Conservation (phyloP, 2,888 invertebrate species). For the Lepidocyrtoides sp. region DNA sequence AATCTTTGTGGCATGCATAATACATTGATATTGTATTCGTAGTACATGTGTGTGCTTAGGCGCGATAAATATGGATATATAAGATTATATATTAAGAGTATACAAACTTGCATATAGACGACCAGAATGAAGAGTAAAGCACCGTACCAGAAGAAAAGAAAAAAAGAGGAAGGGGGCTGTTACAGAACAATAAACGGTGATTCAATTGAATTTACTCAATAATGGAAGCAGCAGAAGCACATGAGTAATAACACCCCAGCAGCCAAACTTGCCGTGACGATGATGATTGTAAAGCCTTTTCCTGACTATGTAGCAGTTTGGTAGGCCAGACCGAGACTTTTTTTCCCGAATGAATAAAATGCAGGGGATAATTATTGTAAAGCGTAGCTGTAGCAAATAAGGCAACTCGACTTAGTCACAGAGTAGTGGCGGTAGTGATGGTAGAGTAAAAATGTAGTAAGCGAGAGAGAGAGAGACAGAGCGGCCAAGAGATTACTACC, state of each 20-base stretch:
- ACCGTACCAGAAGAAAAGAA: neutral
- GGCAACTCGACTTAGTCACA: constrained; percentile 69
- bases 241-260: constrained; percentile 60
- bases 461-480: neutral
- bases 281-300: constrained; percentile 9
- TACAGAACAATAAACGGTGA: constrained; percentile 76
- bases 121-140: neutral
- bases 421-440: neutral
- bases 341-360: constrained; percentile 59
- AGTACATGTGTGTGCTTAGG: neutral
- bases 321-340: neutral
- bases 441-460: constrained; percentile 18
- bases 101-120: neutral
- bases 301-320: neutral
- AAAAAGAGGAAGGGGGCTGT: constrained; percentile 68
- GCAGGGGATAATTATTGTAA: constrained; percentile 71
- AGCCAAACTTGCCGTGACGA: constrained; percentile 28
- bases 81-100: neutral
- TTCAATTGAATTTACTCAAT: constrained; percentile 77
- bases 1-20: constrained; percentile 43
- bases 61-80: no score
- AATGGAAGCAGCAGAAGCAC: constrained; percentile 61
- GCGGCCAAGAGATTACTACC: constrained; percentile 61
- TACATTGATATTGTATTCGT: constrained; percentile 21
- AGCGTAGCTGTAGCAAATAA: constrained; percentile 76